phyloP scores from a whole-genome alignment of 2,888 invertebrate species.

The Cactoblastis cactorum region DNA sequence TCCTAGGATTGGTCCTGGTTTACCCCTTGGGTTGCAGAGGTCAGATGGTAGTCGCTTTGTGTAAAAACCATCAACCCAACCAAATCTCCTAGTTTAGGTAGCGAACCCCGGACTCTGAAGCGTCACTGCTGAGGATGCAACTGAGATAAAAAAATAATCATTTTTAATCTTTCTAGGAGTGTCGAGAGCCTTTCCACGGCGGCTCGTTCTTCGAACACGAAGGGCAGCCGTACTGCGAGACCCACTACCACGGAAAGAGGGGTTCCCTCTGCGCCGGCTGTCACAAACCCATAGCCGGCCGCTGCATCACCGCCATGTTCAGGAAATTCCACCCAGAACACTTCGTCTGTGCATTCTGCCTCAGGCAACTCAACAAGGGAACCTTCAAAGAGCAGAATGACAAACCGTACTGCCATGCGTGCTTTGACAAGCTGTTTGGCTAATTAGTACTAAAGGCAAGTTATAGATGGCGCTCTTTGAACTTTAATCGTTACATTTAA shows the following conservation, averaged over 20 bases:
- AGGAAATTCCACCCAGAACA: conserved; percentile 99
- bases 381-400: conserved; percentile 99
- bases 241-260: conserved; percentile 98
- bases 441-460: conserved; percentile 49
- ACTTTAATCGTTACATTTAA: no score
- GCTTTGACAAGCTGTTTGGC: conserved; percentile 98
- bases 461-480: conserved; percentile 26
- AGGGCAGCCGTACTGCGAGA: conserved; percentile 98
- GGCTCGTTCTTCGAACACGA: conserved; percentile 99
- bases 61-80: no score
- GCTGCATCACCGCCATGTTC: conserved; percentile 99
- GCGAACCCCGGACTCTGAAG: no score
- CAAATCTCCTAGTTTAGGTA: no score
- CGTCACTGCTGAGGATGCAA: no score
- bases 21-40: no score
- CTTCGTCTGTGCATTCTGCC: conserved; percentile 99
- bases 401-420: conserved; percentile 98
- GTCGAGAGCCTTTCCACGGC: conserved; percentile 96
- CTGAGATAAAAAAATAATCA: background rate
- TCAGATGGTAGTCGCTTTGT: no score
- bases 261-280: conserved; percentile 99
- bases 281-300: conserved; percentile 97
- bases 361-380: conserved; percentile 98
- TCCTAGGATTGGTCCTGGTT: no score
- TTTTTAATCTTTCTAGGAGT: conserved; percentile 85